Evolutionary conservation across 2,797 vertebrate genomes (phyloP).

Genomic region (Myripristis jacobus): DNA sequence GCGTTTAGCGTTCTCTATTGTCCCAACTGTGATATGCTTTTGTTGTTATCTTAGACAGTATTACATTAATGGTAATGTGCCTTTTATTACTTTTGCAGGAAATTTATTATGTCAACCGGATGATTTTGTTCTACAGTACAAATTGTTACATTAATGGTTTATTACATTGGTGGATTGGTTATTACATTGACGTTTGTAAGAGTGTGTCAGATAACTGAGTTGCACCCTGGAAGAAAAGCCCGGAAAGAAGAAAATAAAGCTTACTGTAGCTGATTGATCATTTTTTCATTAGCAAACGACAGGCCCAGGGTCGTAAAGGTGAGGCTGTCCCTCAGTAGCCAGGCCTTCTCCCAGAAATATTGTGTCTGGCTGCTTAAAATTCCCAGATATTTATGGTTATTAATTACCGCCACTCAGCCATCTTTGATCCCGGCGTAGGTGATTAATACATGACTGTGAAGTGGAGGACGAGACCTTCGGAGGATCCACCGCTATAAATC

Average conservation of each 20-base stretch:
- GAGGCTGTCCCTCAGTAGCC: constrained; percentile 28
- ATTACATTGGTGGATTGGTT: no score
- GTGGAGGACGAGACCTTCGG: constrained; percentile 56
- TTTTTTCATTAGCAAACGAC: constrained; percentile 6
- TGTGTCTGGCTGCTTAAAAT: constrained; percentile 25
- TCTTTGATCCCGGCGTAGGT: constrained; percentile 54
- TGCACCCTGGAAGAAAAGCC: no score
- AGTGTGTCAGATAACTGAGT: no score
- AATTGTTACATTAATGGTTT: no score
- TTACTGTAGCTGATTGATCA: not conserved
- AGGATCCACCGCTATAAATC: constrained; percentile 37
- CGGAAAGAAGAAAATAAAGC: not conserved
- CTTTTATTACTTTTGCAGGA: no score
- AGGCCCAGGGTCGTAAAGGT: constrained; percentile 1
- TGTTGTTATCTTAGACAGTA: no score
- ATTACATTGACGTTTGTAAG: no score
- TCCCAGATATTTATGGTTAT: constrained; percentile 51
- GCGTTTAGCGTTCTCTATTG: not conserved
- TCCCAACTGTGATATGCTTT: no score
- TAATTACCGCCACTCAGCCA: constrained; percentile 55
- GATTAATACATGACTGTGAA: constrained; percentile 56
- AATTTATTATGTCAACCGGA: no score
- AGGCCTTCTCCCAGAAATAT: constrained; percentile 17
- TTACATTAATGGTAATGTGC: no score
- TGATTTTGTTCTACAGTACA: no score